phyloP scores from a whole-genome alignment of 2,113 vertebrate genomes.

The Archocentrus centrarchus region DNA sequence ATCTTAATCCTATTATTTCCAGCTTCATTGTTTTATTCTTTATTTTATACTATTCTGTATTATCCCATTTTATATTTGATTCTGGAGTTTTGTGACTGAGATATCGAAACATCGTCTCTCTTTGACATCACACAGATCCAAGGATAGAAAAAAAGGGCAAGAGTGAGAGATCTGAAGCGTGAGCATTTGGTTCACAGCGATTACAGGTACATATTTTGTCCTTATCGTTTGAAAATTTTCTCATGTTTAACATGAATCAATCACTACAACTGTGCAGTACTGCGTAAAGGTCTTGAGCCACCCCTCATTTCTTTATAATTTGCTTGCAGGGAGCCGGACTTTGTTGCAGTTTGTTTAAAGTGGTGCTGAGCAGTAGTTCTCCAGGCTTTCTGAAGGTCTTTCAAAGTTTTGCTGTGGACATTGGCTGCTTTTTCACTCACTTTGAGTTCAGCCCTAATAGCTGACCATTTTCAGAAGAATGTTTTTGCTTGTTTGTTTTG shows the following conservation, averaged over 20 bases:
- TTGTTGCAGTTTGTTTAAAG: no score
- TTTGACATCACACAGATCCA: not conserved
- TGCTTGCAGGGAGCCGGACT: no score
- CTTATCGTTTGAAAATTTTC: not conserved
- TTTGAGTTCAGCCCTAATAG: no score
- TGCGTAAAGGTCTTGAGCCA: no score
- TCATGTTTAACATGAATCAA: not conserved
- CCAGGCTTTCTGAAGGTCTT: no score
- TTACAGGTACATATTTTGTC: not conserved
- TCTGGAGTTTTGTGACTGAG: not conserved
- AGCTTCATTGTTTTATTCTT: not conserved
- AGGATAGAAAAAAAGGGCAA: not conserved
- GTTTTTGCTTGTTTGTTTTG: no score
- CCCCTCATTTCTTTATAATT: no score
- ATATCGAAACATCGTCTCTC: not conserved
- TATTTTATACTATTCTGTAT: not conserved
- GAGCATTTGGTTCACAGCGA: not conserved
- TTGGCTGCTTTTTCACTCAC: no score
- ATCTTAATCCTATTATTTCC: not conserved
- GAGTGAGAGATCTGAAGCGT: rapidly evolving
- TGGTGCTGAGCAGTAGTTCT: no score
- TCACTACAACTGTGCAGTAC: not conserved
- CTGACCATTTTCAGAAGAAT: no score
- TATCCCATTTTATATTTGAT: not conserved
- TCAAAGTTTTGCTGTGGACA: no score